These are phyloP conservation scores for Mesoligia furuncula DNA, from an alignment of 2,888 invertebrate genomes.

Conservation along the genomic window DNA sequence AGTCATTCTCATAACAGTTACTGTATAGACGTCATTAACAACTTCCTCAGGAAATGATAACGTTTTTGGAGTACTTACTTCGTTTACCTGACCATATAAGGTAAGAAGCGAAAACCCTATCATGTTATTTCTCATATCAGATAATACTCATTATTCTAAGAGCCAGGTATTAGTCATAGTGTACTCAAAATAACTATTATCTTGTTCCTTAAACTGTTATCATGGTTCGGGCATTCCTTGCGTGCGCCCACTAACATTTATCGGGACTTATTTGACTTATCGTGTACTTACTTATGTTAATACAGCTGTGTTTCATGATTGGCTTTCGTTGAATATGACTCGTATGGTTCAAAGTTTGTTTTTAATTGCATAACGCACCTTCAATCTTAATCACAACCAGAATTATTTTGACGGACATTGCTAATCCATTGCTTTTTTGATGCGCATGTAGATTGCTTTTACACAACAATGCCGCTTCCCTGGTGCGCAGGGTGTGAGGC, in stretches of 20 bases:
- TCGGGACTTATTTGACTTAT: constrained; percentile 2
- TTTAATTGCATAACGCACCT: background rate
- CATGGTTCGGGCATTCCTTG: constrained; percentile 44
- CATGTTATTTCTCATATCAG: constrained; percentile 42
- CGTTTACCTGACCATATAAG: constrained; percentile 45
- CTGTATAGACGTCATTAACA: constrained; percentile 24
- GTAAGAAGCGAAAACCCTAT: constrained; percentile 12
- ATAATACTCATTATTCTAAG: constrained; percentile 39
- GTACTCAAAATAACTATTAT: constrained; percentile 27
- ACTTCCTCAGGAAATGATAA: constrained; percentile 50
- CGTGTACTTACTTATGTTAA: background rate
- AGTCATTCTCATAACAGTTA: constrained; percentile 14
- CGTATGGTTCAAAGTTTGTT: background rate
- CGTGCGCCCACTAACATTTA: constrained; percentile 9
- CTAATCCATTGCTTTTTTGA: too few relatives aligned
- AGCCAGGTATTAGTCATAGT: constrained; percentile 41
- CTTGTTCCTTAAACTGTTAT: constrained; percentile 46
- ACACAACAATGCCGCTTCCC: too few relatives aligned
- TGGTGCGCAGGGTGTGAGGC: too few relatives aligned
- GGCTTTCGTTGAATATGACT: constrained; percentile 5
- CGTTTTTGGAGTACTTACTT: constrained; percentile 17
- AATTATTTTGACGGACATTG: background rate
- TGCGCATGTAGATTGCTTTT: too few relatives aligned
- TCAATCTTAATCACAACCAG: background rate
- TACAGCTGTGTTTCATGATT: constrained; percentile 17